Evolutionary conservation across 1,140 invertebrate species (phyloP), one percentile per base, ranked within the genome.

Genomic region (Ylistrum balloti): DNA sequence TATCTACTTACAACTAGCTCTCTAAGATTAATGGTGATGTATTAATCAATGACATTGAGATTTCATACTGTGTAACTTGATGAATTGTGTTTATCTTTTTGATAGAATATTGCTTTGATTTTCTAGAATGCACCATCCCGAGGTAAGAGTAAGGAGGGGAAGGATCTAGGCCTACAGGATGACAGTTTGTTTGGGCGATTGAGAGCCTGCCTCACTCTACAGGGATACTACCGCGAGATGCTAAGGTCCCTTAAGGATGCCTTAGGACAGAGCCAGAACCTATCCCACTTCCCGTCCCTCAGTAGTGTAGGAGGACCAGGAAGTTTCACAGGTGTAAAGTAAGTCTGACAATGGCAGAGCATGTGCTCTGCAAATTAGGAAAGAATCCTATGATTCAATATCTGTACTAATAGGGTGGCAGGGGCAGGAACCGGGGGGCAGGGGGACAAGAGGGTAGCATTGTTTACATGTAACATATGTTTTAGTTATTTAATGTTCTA

Each of bases 251-350:
- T 96, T n/a, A 92, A 94, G 86, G 96, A 96, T 88, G 92, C 95
- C 0, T 92, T 96, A 0, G 95, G 95, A 33, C 94, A 92, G 35
- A 92, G 93, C 35, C 94, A 94, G 85, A 95, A 92, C 85, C 92
- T 96, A 87, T 95, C 95, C 33, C 95, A 96, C 87, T 95, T 94
- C 87, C 95, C 95, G n/a, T 96, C 96, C 35, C 91, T 96, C 41
- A 96, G 95, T 91, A 96, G 95, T 93, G 93, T 95, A 86, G 92
- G 93, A 41, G 92, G 93, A 88, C 91, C 93, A 33, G 93, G 92
- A 33, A 93, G 92, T 32, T 93, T 93, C 17, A 93, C 92, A 0
- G 56, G 56, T 28, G 89, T 91, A 13, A 93, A 93, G 94, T 94
- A 91, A 85, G 88, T 35, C 20, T 34, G 32, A 87, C 13, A 74